Evolutionary conservation across 2,113 vertebrate genomes (phyloP).

Genomic region (Melanotaenia duboulayi): DNA sequence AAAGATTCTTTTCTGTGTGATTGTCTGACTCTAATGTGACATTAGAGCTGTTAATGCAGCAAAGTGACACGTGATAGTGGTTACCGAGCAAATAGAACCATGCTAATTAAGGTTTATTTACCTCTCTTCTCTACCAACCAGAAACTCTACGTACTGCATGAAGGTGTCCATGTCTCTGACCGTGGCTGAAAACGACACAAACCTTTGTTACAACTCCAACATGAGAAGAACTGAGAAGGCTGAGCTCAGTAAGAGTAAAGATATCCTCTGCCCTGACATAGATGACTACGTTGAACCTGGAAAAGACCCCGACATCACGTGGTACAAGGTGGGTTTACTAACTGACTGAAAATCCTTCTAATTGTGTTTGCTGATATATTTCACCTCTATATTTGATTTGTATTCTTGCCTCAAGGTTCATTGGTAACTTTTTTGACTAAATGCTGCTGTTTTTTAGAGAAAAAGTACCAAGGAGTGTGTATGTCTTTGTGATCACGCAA

Average conservation of each 20-base stretch:
- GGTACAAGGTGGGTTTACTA: conserved; percentile 92
- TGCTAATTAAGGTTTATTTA: neutral
- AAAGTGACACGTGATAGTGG: neutral
- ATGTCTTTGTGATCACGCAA: conserved; percentile 33
- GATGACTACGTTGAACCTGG: conserved; percentile 93
- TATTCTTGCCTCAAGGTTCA: conserved; percentile 14
- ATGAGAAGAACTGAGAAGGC: conserved; percentile 97
- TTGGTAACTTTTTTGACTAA: neutral
- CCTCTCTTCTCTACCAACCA: conserved; percentile 74
- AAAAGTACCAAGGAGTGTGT: conserved; percentile 14
- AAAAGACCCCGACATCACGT: conserved; percentile 92
- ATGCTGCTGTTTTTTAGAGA: neutral
- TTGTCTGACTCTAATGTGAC: neutral
- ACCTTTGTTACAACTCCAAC: conserved; percentile 96
- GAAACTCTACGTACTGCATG: conserved; percentile 99
- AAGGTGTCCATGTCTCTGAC: conserved; percentile 98
- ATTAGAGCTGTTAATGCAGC: neutral
- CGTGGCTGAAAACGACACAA: conserved; percentile 97
- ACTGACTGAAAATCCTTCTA: neutral
- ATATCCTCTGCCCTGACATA: conserved; percentile 95
- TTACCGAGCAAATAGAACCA: neutral
- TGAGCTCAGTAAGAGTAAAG: conserved; percentile 98
- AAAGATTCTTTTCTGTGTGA: neutral
- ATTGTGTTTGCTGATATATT: neutral
- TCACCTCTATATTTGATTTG: conserved; percentile 2